Evolutionary conservation across 2,888 invertebrate species (phyloP).

Genomic region (Synanthedon vespiformis): DNA sequence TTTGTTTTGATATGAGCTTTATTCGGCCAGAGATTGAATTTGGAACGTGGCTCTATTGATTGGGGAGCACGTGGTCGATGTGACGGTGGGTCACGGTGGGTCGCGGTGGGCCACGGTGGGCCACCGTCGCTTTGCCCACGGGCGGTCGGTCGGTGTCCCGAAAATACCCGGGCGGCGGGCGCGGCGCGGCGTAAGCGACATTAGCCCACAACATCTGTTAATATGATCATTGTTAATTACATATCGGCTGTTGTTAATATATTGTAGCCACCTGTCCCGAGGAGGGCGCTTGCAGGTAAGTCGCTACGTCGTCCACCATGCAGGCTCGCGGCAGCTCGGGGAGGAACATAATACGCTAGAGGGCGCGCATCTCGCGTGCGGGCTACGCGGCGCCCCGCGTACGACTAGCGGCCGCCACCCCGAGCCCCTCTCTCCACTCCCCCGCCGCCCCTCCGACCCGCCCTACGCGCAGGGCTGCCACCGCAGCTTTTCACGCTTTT

Average conservation of each 20-base stretch:
- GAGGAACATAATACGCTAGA: slow-evolving; percentile 83
- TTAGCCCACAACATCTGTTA: slow-evolving; percentile 70
- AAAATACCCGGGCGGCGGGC: slow-evolving; percentile 68
- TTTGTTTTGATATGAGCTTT: slow-evolving; percentile 20
- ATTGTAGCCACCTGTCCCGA: slow-evolving; percentile 88
- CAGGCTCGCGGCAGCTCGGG: slow-evolving; percentile 93
- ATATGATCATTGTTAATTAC: slow-evolving; percentile 71
- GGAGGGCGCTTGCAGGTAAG: slow-evolving; percentile 94
- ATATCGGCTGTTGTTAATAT: slow-evolving; percentile 69
- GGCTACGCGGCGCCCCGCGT: slow-evolving; percentile 65
- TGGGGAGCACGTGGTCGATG: background rate
- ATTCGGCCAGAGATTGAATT: slow-evolving; percentile 2
- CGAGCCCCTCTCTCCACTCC: slow-evolving; percentile 13
- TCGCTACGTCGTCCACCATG: slow-evolving; percentile 96
- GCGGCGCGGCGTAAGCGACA: slow-evolving; percentile 62
- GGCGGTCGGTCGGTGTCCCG: slow-evolving; percentile 47
- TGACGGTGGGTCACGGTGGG: slow-evolving; percentile 4
- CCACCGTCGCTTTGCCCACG: slow-evolving; percentile 11
- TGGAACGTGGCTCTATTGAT: background rate
- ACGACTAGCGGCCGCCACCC: slow-evolving; percentile 46
- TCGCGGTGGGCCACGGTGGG: slow-evolving; percentile 31
- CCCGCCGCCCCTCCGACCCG: slow-evolving; percentile 15
- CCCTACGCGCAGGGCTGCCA: slow-evolving; percentile 36
- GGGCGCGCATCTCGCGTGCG: slow-evolving; percentile 62
- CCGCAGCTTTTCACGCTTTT: slow-evolving; percentile 37